Base-by-base conservation (phyloP, 2,113 vertebrate genomes). In the Notothenia rossii region DNA sequence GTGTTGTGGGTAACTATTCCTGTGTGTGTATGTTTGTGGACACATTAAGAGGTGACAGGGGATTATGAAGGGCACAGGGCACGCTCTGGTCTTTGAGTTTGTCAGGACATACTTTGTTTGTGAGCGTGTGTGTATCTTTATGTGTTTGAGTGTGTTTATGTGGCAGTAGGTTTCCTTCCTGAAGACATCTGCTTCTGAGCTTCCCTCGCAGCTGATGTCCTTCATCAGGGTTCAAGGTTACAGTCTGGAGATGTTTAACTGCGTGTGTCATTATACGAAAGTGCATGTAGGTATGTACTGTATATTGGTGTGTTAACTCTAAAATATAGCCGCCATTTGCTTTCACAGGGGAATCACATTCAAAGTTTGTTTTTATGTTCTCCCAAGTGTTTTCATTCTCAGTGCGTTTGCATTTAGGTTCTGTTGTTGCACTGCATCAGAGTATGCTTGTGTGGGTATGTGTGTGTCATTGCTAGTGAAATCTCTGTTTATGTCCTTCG, bases 71-170 rank as follows among this genome's bases (percentile, higher is more conserved):
- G 79, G 75, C 71, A 72, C 53, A 49, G 53, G 50, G 48, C 69
- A 66, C 50, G 18, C 58, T 63, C 33, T 79, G 72, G 54, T 79
- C 56, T 49, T 29, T 13, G 51, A 25, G 33, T 77, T 36, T 82
- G 75, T 17, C 40, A 8, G 45, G 59, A 61, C 33, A n/a, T 13
- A 46, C n/a, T 70, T 20, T 43, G 17, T 79, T 59, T 72, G 33
- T 53, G 55, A 61, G 18, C 25, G n/a, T 75, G 59, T 62, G 46
- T 64, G 58, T 77, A 40, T 85, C 82, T 75, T 54, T 60, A 64
- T 56, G 62, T 85, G 85, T 86, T 85, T 80, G 77, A 81, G 60
- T 56, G 66, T 85, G 85, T 86, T 85, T 80, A 79, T 83, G 81
- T 63, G 62, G 60, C 60, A 58, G 77, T 65, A 40, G 45, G 62